Conservation (phyloP, 2,888 invertebrate species). For the Willowsia nigromaculata region DNA sequence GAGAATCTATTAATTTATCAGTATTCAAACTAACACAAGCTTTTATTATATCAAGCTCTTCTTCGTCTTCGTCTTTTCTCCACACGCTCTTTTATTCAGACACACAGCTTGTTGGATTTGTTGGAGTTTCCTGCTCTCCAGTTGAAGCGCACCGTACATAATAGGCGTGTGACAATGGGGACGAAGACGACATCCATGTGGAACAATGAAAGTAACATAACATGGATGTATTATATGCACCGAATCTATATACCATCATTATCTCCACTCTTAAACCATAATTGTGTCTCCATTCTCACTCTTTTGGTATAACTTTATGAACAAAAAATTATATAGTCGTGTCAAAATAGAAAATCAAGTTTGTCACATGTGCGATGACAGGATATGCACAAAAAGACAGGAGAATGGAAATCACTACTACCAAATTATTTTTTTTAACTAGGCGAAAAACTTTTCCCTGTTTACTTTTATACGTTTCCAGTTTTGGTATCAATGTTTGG, state of each 20-base stretch:
- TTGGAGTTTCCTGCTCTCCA: background rate
- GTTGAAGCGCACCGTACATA: background rate
- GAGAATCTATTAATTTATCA: slow-evolving; percentile 63
- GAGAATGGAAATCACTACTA: background rate
- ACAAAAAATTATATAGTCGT: background rate
- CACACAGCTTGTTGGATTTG: slow-evolving; percentile 8
- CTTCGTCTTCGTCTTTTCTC: background rate
- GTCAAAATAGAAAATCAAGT: background rate
- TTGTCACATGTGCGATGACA: slow-evolving; percentile 12
- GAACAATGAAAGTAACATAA: background rate
- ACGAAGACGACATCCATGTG: background rate
- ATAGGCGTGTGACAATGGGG: background rate
- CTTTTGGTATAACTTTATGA: background rate
- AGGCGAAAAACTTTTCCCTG: background rate
- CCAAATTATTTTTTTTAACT: background rate
- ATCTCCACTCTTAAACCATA: background rate
- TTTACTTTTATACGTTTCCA: background rate
- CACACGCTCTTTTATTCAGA: background rate
- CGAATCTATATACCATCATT: background rate
- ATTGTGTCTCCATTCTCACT: background rate
- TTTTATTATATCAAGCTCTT: background rate
- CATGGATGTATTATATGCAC: background rate
- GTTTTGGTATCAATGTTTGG: no score
- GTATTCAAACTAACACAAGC: slow-evolving; percentile 50
- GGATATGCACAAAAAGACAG: background rate